A percentile compares a stretch with the other conserved stretches of the same genome.
Evolutionary conservation across 2,888 invertebrate species (phyloP).

Genomic region (Drosophila paramelanica): DNA sequence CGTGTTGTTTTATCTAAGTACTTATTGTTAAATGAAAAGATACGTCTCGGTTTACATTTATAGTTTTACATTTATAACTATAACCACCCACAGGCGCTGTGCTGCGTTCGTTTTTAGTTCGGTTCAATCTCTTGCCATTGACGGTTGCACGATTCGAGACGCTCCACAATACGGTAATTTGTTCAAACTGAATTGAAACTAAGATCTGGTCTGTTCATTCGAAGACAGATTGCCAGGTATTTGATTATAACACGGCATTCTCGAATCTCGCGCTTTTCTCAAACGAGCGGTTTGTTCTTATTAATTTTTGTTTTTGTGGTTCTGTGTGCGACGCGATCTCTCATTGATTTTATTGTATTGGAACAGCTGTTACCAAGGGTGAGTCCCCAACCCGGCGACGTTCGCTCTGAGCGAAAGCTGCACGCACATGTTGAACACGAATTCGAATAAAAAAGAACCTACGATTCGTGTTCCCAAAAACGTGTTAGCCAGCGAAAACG

Average conservation of each 20-base stretch:
- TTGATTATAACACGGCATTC: no score
- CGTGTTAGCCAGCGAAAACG: constrained; percentile 10
- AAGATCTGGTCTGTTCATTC: not conserved
- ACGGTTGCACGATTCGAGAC: constrained; percentile 36
- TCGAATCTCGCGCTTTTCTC: not conserved
- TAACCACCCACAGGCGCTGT: not conserved
- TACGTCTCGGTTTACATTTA: not conserved
- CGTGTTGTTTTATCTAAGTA: no score
- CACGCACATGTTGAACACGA: constrained; percentile 22
- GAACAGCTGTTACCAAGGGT: constrained; percentile 46
- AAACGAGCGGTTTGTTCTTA: not conserved
- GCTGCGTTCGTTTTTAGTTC: constrained; percentile 42
- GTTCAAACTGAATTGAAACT: not conserved
- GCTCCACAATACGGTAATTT: constrained; percentile 3
- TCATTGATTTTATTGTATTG: constrained; percentile 18
- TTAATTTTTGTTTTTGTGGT: not conserved
- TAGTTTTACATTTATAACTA: no score
- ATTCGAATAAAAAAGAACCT: constrained; percentile 4
- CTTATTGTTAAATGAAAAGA: no score
- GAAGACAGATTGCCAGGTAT: not conserved
- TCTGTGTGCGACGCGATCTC: constrained; percentile 18
- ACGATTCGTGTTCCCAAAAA: constrained; percentile 16
- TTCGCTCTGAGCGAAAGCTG: constrained; percentile 38
- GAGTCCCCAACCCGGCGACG: constrained; percentile 12
- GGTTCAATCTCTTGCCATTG: constrained; percentile 41